Conservation (phyloP, 2,888 invertebrate genomes). For the Aphidius colemani region DNA sequence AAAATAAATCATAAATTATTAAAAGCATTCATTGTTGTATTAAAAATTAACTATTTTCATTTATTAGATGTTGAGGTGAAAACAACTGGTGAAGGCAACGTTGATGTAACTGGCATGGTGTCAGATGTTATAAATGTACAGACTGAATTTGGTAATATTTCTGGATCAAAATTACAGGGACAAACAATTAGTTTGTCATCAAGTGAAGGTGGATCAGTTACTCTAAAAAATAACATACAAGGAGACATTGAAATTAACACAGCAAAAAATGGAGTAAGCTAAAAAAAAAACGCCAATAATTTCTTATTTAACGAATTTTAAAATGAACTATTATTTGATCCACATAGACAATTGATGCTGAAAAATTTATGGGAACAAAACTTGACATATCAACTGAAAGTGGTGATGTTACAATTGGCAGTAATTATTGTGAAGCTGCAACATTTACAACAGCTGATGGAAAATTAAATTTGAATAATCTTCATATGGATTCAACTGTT, state of each 20-base stretch:
- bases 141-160: slow-evolving; percentile 36
- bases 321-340: not conserved
- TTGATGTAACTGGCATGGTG: slow-evolving; percentile 34
- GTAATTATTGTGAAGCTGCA: slow-evolving; percentile 39
- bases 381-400: slow-evolving; percentile 36
- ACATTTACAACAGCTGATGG: slow-evolving; percentile 35
- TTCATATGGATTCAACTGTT: slow-evolving; percentile 39
- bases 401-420: slow-evolving; percentile 37
- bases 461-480: slow-evolving; percentile 37
- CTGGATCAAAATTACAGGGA: slow-evolving; percentile 33
- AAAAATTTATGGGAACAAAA: slow-evolving; percentile 38
- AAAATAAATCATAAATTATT: not conserved
- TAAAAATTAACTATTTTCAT: not conserved
- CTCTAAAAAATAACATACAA: slow-evolving; percentile 35
- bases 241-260: slow-evolving; percentile 38
- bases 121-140: slow-evolving; percentile 34
- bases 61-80: slow-evolving; percentile 35
- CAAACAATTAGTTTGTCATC: slow-evolving; percentile 36
- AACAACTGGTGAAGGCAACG: slow-evolving; percentile 28
- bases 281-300: not conserved
- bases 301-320: no score
- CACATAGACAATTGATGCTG: slow-evolving; percentile 23
- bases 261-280: slow-evolving; percentile 33
- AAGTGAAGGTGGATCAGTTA: slow-evolving; percentile 36
- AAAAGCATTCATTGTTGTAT: not conserved